Conservation (phyloP, 1,140 invertebrate species). For the Conopomorpha cramerella region DNA sequence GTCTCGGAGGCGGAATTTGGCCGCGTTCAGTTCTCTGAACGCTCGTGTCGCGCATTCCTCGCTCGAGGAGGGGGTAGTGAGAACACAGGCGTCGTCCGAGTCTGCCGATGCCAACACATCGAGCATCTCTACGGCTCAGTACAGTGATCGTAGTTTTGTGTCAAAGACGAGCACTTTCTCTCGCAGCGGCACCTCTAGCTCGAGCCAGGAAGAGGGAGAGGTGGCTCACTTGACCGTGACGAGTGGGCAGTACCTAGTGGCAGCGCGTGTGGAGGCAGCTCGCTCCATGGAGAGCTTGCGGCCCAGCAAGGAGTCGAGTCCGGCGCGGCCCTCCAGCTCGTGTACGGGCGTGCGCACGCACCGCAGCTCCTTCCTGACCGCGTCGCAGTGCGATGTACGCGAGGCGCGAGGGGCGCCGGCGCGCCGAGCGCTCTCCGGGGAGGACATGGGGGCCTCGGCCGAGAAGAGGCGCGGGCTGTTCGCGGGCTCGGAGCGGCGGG, state of each 20-base stretch:
- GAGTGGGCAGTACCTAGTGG: conserved; percentile 63
- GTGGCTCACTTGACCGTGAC: conserved; percentile 48
- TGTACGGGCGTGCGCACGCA: conserved; percentile 46
- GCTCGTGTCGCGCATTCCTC: conserved; percentile 41
- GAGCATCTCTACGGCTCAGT: conserved; percentile 45
- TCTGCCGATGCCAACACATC: conserved; percentile 45
- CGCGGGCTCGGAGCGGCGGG: conserved; percentile 64
- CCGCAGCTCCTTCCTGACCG: conserved; percentile 64
- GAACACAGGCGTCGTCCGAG: conserved; percentile 37
- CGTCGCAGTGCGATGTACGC: conserved; percentile 68
- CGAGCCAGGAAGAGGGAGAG: conserved; percentile 72
- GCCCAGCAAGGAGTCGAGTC: conserved; percentile 55
- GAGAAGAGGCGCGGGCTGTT: conserved; percentile 69
- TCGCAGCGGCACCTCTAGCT: conserved; percentile 66
- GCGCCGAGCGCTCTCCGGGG: conserved; percentile 63
- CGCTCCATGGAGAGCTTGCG: conserved; percentile 73
- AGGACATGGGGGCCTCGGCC: conserved; percentile 62
- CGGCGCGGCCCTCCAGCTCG: conserved; percentile 48
- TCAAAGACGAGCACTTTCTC: conserved; percentile 65
- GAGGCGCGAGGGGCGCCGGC: conserved; percentile 63
- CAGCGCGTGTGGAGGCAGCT: conserved; percentile 64
- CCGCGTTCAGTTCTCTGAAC: conserved; percentile 37
- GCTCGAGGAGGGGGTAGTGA: conserved; percentile 27
- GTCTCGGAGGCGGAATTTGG: conserved; percentile 29
- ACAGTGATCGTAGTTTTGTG: conserved; percentile 57